These are phyloP conservation scores for Aproaerema taeniolella DNA, from an alignment of 2,888 invertebrate species.

Conservation along the genomic window DNA sequence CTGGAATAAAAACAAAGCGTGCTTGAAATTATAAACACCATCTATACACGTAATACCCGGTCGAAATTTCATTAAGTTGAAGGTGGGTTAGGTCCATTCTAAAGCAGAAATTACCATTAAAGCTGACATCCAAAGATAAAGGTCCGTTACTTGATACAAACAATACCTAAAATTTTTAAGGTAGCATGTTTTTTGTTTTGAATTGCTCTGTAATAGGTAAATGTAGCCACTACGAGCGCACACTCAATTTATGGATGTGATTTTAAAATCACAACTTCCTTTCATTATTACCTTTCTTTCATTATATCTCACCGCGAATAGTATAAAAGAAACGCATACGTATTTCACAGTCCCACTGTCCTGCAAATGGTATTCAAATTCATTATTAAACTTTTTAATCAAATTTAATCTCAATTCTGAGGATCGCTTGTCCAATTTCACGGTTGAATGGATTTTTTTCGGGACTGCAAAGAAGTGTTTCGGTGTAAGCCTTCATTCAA, in stretches of 20 bases:
- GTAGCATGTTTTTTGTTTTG: too few relatives aligned
- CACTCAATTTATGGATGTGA: too few relatives aligned
- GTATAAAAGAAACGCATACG: too few relatives aligned
- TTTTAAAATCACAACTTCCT: too few relatives aligned
- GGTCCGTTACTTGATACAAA: neutral
- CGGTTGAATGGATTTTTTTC: conserved; percentile 66
- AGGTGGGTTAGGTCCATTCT: neutral
- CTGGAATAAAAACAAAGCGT: conserved; percentile 17
- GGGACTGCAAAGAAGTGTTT: conserved; percentile 61
- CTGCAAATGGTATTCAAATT: conserved; percentile 40
- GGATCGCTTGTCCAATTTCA: conserved; percentile 64
- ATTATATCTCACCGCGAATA: too few relatives aligned
- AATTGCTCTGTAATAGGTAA: too few relatives aligned
- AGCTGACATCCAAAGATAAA: neutral
- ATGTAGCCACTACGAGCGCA: too few relatives aligned
- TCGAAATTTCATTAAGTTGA: neutral
- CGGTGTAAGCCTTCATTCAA: conserved; percentile 62
- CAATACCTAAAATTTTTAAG: too few relatives aligned
- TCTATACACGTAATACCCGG: neutral
- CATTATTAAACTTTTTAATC: conserved; percentile 65
- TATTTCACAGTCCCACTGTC: conserved; percentile 40
- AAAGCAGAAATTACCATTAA: neutral
- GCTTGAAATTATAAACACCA: conserved; percentile 12
- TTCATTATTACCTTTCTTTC: too few relatives aligned
- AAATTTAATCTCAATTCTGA: conserved; percentile 63